Conservation (phyloP, 2,797 vertebrate genomes). For the Sebastes aleutianus region DNA sequence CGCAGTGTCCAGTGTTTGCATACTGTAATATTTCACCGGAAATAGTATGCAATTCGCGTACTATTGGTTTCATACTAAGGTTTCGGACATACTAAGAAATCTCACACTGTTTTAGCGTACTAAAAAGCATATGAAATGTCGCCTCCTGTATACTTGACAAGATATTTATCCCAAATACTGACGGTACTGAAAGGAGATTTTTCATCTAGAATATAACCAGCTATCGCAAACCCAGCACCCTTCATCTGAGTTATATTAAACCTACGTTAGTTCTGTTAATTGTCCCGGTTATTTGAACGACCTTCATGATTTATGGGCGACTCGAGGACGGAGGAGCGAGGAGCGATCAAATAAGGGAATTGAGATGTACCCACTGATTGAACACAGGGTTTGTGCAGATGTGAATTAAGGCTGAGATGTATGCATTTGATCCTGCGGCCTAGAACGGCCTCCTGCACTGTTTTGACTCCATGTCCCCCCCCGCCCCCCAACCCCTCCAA, state of each 20-base stretch:
- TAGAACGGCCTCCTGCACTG: conserved; percentile 22
- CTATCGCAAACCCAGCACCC: background rate
- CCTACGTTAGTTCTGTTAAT: background rate
- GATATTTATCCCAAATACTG: too few relatives aligned
- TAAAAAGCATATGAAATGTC: too few relatives aligned
- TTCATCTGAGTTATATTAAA: background rate
- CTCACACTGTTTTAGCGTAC: too few relatives aligned
- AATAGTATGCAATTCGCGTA: too few relatives aligned
- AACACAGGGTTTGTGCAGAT: conserved; percentile 4
- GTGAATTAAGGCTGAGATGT: background rate
- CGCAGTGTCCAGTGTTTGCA: too few relatives aligned
- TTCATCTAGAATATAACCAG: too few relatives aligned
- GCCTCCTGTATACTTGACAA: too few relatives aligned
- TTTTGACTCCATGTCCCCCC: background rate
- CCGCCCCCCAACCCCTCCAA: accelerated
- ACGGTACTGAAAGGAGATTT: too few relatives aligned
- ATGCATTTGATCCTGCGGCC: conserved; percentile 17
- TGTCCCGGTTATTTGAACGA: background rate
- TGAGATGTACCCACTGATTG: background rate
- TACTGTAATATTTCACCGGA: too few relatives aligned
- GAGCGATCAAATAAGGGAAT: background rate
- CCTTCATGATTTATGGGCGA: background rate
- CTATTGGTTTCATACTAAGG: too few relatives aligned
- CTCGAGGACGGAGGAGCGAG: background rate
- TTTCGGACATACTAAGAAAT: too few relatives aligned